Evolutionary conservation across 2,888 invertebrate genomes (phyloP), one percentile per base, ranked within the genome.

Genomic region (Ormia ochracea): DNA sequence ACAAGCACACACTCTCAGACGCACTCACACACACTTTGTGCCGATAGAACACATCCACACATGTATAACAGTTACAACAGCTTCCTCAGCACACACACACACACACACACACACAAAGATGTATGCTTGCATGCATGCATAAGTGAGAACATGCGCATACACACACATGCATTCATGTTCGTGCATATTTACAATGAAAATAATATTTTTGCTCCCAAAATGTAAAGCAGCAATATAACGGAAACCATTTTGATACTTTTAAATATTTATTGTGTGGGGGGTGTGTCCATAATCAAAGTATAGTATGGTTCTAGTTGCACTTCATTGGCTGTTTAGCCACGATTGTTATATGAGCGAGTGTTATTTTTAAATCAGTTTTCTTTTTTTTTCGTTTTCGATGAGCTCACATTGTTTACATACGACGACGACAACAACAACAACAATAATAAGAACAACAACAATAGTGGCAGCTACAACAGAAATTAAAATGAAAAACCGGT

Each of bases 271-370:
- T 69, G 43, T 76, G 61, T 80, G 68, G 80, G 76, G 82, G 83
- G 83, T 83, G 83, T 83, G 83, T 82, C 83, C 78, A 82, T 59
- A 69, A 69, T 59, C 59, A 72, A 82, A 79, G 48, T 48, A 76
- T 52, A 61, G 50, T 61, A 73, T 77, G 63, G 50, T 81, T 82
- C 80, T 82, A 81, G 82, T 83, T 81, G 81, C 83, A 82, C 81
- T 82, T 83, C 82, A 83, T 83, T 83, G 83, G 83, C 48, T 83
- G 78, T 81, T 78, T 73, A 73, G 76, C 77, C 56, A 66, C 65
- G 74, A 82, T 50, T 81, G 72, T 41, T 79, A 41, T 21, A 21
- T 66, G 48, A 61, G 36, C 41, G 76, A 80, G 76, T 76, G 76
- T 76, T 76, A 76, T 72, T 72, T 72, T 63, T 63, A 80, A 80